A percentile compares a stretch with the other conserved stretches of the same genome.
phyloP scores from a whole-genome alignment of 2,113 vertebrate genomes.

The Struthio camelus region DNA sequence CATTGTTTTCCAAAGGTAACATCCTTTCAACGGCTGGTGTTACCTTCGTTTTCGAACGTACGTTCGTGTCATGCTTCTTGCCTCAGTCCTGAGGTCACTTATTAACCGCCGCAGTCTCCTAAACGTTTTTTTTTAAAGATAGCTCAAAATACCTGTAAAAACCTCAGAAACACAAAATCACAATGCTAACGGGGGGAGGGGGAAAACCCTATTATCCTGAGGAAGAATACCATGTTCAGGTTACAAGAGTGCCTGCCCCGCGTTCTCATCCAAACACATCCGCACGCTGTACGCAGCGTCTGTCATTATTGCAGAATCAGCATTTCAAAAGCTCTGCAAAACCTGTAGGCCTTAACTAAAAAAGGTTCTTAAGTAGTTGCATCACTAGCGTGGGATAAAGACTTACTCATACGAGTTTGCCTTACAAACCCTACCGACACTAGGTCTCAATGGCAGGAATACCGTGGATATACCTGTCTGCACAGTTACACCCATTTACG shows the following conservation, averaged over 20 bases:
- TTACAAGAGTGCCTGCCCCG: background rate
- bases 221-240: background rate
- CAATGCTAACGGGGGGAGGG: background rate
- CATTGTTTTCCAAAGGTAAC: slow-evolving; percentile 46
- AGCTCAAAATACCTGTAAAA: background rate
- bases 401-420: background rate
- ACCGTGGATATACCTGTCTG: accelerated
- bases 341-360: background rate
- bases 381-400: background rate
- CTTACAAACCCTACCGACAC: background rate
- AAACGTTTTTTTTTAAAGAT: background rate
- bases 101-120: background rate
- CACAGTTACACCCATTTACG: background rate
- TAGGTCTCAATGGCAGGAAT: background rate
- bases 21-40: background rate
- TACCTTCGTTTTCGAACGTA: slow-evolving; percentile 3
- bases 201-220: background rate
- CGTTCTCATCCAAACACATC: background rate
- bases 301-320: background rate
- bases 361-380: background rate
- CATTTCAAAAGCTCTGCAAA: background rate
- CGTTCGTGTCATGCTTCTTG: background rate
- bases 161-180: background rate
- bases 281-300: background rate
- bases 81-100: background rate